These are phyloP conservation scores for Drosophila incognita DNA, from an alignment of 2,888 invertebrate species.

Conservation along the genomic window DNA sequence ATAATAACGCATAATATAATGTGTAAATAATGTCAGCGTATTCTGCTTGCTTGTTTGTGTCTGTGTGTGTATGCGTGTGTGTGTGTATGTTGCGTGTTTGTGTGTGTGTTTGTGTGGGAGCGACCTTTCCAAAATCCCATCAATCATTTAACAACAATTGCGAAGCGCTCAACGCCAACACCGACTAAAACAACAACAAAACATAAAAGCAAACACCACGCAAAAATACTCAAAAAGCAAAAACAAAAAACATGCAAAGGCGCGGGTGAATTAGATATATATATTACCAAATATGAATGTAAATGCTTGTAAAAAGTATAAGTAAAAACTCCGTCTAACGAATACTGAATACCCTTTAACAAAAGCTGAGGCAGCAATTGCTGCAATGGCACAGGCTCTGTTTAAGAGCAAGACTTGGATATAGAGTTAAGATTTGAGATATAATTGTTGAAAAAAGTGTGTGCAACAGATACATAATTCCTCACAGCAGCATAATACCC, in stretches of 20 bases:
- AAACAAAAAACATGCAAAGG: conserved; percentile 38
- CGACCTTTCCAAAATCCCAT: conserved; percentile 62
- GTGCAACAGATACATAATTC: neutral
- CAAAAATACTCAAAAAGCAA: conserved; percentile 19
- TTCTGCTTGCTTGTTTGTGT: conserved; percentile 9
- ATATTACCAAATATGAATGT: conserved; percentile 76
- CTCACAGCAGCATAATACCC: neutral
- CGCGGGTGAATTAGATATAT: conserved; percentile 48
- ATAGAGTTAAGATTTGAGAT: no score
- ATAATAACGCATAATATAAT: conserved; percentile 62
- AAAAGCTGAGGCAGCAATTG: neutral
- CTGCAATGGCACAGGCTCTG: neutral
- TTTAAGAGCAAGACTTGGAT: neutral
- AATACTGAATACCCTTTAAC: conserved; percentile 20
- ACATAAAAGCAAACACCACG: conserved; percentile 53
- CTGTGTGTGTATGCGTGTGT: conserved; percentile 24
- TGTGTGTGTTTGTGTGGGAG: conserved; percentile 47
- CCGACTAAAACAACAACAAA: conserved; percentile 39
- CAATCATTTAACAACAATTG: conserved; percentile 75
- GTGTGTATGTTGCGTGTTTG: conserved; percentile 22
- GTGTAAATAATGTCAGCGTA: conserved; percentile 59
- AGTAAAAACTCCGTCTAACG: neutral
- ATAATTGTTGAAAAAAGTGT: fast-evolving
- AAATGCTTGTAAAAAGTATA: conserved; percentile 51
- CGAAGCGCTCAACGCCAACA: conserved; percentile 67